Base-by-base conservation (phyloP, 2,797 vertebrate species). In the Octomys mimax region DNA sequence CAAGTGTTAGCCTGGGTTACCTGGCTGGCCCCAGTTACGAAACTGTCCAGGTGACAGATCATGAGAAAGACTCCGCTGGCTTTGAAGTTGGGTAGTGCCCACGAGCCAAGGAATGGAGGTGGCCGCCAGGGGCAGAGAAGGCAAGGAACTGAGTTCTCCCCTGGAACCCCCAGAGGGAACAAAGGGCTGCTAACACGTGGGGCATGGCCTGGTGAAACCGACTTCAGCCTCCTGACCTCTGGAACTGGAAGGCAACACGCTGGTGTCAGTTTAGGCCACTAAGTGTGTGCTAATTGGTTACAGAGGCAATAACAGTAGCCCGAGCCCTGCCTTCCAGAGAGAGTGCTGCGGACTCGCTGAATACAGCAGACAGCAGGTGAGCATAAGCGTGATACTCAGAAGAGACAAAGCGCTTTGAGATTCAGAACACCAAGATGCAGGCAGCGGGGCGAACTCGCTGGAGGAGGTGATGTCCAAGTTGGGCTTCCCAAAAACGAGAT, bases 101-200 rank as follows among this genome's bases (percentile, higher is more conserved):
- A 4, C 1, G 22, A 85, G 92, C 96, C 91, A 88, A 95, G 91
- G 93, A 78, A 11, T n/a, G 28, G 14, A 83, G 91, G 94, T 16
- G 0, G 92, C 68, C 33, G 46, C 42, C 10, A 31, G 79, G 88
- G 73, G 75, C 85, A 68, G 90, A 92, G 54, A 36, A 89, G 89
- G 46, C 87, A 14, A 91, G 85, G 81, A 77, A 61, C 66, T 0
- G 18, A 68, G 59, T 85, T 54, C 91, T 80, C 7, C 42, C 80
- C 36, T 2, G 11, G 88, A 70, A 77, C 49, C 52, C 86, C 73
- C 89, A 75, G 42, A 18, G 75, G 88, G 82, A 71, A 79, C 1
- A 21, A 75, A 77, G 71, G 9, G 78, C 33, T 39, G 79, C 71
- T 82, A 86, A 93, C 90, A 90, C 64, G 36, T 22, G 59, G 77